phyloP scores from a whole-genome alignment of 2,888 invertebrate species.

The Lymantria dispar region DNA sequence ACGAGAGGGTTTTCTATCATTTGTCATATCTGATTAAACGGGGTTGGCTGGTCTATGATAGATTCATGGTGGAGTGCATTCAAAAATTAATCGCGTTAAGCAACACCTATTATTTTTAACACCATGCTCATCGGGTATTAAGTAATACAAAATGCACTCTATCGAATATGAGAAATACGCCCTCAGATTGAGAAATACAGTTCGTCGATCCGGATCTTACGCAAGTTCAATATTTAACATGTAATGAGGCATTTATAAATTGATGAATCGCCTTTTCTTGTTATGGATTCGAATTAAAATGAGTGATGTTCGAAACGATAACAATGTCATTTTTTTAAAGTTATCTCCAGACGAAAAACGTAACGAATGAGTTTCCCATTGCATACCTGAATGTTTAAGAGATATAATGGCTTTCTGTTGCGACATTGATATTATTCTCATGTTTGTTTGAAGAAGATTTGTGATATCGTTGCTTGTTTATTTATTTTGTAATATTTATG shows the following conservation, averaged over 20 bases:
- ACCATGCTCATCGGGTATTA: slow-evolving; percentile 35
- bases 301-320: slow-evolving; percentile 62
- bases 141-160: slow-evolving; percentile 40
- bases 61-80: not conserved
- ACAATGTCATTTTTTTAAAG: slow-evolving; percentile 59
- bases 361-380: slow-evolving; percentile 18
- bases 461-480: not conserved
- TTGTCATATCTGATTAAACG: not conserved
- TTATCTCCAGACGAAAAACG: slow-evolving; percentile 33
- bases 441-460: not conserved
- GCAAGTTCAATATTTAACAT: slow-evolving; percentile 44
- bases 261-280: slow-evolving; percentile 52
- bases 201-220: slow-evolving; percentile 49
- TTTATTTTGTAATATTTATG: not conserved
- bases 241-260: slow-evolving; percentile 69
- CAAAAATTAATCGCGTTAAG: slow-evolving; percentile 24
- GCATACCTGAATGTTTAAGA: slow-evolving; percentile 11
- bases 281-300: slow-evolving; percentile 58
- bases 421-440: not conserved
- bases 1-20: no score
- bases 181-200: slow-evolving; percentile 52
- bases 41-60: slow-evolving; percentile 15
- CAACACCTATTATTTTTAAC: slow-evolving; percentile 29
- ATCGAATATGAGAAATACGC: slow-evolving; percentile 56
- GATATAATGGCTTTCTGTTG: slow-evolving; percentile 6